A percentile compares a stretch with the other conserved stretches of the same genome.
phyloP scores from a whole-genome alignment of 35 echinoderm and acorn worm species.

The Acanthaster planci region DNA sequence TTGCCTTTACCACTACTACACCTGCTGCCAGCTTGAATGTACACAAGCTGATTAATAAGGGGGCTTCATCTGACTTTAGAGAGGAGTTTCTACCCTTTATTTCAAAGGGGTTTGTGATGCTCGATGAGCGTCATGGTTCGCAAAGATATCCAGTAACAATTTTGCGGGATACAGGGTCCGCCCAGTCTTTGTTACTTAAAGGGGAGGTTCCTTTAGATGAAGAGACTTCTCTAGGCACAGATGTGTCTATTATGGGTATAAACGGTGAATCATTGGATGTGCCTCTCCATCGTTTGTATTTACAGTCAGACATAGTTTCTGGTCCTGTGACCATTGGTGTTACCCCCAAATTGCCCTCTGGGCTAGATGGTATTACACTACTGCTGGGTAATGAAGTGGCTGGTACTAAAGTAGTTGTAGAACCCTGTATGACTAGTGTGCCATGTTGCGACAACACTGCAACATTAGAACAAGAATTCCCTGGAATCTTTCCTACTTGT shows the following conservation, averaged over 20 bases:
- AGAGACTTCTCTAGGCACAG: not conserved
- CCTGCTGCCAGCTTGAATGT: not conserved
- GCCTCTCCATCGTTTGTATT: not conserved
- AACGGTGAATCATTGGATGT: not conserved
- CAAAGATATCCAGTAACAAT: not conserved
- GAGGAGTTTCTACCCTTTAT: not conserved
- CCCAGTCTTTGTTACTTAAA: not conserved
- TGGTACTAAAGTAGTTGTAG: not conserved
- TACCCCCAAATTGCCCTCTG: not conserved
- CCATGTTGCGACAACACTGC: not conserved
- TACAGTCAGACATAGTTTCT: not conserved
- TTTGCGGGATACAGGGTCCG: not conserved
- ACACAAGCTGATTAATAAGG: not conserved
- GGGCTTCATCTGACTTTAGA: not conserved
- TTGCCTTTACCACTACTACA: not conserved
- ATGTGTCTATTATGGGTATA: not conserved
- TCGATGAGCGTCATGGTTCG: not conserved
- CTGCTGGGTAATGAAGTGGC: slow-evolving; percentile 2
- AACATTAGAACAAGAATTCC: not conserved
- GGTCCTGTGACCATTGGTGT: not conserved
- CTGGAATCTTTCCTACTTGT: not conserved
- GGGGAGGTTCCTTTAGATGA: not conserved
- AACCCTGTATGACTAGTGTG: not conserved
- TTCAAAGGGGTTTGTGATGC: not conserved
- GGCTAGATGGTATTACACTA: not conserved